Evolutionary conservation across 2,113 vertebrate species (phyloP), one percentile per base, ranked within the genome.

Genomic region (Gambusia affinis): DNA sequence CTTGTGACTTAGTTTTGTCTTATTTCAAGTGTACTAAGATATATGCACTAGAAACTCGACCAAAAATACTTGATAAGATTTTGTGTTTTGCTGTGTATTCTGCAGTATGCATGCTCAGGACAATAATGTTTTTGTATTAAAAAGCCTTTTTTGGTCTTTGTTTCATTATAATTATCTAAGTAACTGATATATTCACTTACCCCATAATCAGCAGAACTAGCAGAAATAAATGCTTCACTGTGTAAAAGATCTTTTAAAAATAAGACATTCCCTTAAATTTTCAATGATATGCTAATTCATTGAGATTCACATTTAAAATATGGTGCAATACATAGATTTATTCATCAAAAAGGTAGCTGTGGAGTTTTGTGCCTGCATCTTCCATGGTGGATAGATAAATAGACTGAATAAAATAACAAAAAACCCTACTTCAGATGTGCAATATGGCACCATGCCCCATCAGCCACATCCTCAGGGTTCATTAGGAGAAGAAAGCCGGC

Each of bases 401-500:
- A 57, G 24, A n/a, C 51, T 70, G 64, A 27, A 60, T 47, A 63
- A 73, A 27, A 60, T 47, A 63, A 73, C 65, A 47, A 15, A 47
- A 47, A 44, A 3, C 30, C 6, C 15, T 47, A n/a, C 51, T 57
- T 57, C 51, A 51, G 47, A 51, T 51, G 19, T 51, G 47, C 17
- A 51, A 51, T 51, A 51, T 51, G 19, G 47, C 47, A 22, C 78
- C 61, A 75, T 51, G 57, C 30, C 69, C 68, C 66, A 66, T 70
- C 74, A 74, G 80, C 70, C 78, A 30, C 82, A 66, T 65, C 67
- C 61, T 79, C 78, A 78, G 82, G 87, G 81, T 82, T 91, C 80
- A 88, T 91, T 91, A 87, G 73, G 73, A 72, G 67, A 88, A 85
- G 72, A 91, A 78, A 81, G 81, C 75, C 67, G 60, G 75, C 57